Evolutionary conservation across 1,140 invertebrate genomes (phyloP).

Genomic region (Drosophila pallidifrons): DNA sequence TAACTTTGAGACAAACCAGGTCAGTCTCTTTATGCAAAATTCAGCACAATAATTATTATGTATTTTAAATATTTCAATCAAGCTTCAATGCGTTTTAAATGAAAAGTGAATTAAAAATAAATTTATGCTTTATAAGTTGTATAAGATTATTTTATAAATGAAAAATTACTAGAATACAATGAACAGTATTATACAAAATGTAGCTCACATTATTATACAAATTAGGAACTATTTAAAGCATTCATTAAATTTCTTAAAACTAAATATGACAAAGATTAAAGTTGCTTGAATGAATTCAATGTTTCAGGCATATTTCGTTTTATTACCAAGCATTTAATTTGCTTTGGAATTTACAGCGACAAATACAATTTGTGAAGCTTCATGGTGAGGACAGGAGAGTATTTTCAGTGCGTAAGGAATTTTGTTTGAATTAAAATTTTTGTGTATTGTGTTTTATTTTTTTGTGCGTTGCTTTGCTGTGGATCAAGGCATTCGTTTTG

Average conservation of each 20-base stretch:
- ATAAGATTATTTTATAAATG: too few species aligned
- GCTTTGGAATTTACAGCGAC: neutral
- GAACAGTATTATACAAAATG: too few species aligned
- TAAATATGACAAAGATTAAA: too few species aligned
- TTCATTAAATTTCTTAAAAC: too few species aligned
- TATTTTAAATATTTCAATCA: conserved; percentile 11
- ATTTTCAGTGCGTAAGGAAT: conserved; percentile 16
- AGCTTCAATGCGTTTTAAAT: neutral
- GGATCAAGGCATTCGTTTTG: conserved; percentile 20
- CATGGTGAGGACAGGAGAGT: neutral
- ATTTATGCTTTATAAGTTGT: too few species aligned
- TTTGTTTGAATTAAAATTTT: conserved; percentile 3
- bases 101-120: too few species aligned
- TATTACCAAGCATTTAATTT: neutral
- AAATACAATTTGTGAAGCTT: neutral
- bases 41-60: neutral
- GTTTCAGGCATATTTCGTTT: neutral
- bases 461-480: conserved; percentile 3
- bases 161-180: too few species aligned
- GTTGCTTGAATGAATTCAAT: neutral
- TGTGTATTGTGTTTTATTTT: neutral
- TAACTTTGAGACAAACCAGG: conserved; percentile 14
- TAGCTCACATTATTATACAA: too few species aligned
- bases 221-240: too few species aligned
- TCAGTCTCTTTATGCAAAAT: neutral